Conservation (phyloP, 1,140 invertebrate genomes). For the Cecropterus lyciades region DNA sequence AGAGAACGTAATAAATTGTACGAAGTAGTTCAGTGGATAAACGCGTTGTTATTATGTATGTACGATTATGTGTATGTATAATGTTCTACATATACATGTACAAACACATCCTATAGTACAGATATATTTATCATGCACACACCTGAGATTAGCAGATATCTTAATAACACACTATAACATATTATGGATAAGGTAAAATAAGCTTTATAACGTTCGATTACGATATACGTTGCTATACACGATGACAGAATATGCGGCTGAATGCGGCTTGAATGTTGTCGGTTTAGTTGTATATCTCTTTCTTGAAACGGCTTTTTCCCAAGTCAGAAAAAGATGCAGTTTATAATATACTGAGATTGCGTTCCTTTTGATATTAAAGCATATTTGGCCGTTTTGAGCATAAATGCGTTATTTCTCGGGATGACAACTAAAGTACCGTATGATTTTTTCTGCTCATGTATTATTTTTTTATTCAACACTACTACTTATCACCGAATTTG, state of each 20-base stretch:
- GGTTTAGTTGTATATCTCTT: background rate
- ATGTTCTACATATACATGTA: conserved; percentile 29
- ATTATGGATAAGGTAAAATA: background rate
- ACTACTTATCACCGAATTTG: too few relatives aligned
- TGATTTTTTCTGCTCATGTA: too few relatives aligned
- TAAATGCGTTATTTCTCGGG: too few relatives aligned
- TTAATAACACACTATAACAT: background rate
- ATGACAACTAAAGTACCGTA: too few relatives aligned
- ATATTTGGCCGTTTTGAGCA: too few relatives aligned
- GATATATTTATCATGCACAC: conserved; percentile 50
- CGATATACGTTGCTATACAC: background rate
- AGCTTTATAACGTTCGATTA: background rate
- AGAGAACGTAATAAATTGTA: conserved; percentile 67
- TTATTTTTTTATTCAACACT: too few relatives aligned
- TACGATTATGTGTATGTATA: conserved; percentile 43
- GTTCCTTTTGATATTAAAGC: background rate
- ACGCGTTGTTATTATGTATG: conserved; percentile 64
- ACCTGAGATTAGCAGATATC: conserved; percentile 39
- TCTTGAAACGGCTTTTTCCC: background rate
- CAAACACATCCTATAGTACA: conserved; percentile 33
- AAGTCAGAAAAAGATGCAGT: background rate
- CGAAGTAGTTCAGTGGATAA: conserved; percentile 66
- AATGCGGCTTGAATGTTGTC: background rate
- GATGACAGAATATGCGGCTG: background rate
- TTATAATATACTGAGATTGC: background rate